Conservation (phyloP, 2,888 invertebrate genomes). For the Autographa pulchrina region DNA sequence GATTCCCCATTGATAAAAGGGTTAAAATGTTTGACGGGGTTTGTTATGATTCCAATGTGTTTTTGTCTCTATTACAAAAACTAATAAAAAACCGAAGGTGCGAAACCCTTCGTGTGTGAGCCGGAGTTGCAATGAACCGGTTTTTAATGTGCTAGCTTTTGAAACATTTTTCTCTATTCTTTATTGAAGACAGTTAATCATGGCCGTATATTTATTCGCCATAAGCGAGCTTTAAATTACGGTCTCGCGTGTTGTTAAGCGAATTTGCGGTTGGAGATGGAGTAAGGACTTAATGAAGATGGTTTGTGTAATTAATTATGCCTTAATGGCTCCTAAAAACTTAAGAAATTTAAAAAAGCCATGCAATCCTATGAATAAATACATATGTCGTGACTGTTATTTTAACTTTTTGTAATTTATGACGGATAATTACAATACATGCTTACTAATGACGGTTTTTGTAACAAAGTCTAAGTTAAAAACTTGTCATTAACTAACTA, state of each 20-base stretch:
- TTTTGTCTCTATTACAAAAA: background rate
- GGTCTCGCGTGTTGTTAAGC: background rate
- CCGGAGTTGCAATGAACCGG: background rate
- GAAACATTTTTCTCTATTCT: background rate
- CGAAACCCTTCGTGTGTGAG: background rate
- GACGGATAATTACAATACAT: background rate
- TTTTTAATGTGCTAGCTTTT: conserved; percentile 7
- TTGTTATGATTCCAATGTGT: background rate
- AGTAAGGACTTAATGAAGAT: conserved; percentile 1
- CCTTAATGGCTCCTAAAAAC: background rate
- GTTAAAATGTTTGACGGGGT: background rate
- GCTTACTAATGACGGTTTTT: background rate
- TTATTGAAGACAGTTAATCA: background rate
- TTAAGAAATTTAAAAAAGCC: background rate
- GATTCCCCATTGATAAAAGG: too few species aligned
- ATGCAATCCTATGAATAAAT: background rate
- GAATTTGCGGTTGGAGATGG: background rate
- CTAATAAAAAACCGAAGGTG: too few species aligned
- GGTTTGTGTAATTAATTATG: conserved; percentile 3
- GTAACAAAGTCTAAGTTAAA: background rate
- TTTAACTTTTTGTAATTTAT: background rate
- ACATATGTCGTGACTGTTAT: background rate
- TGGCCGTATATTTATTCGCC: background rate
- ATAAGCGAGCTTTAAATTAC: conserved; percentile 3
- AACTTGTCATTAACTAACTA: background rate